Evolutionary conservation across 2,113 vertebrate species (phyloP).

Genomic region (Argyrosomus japonicus): DNA sequence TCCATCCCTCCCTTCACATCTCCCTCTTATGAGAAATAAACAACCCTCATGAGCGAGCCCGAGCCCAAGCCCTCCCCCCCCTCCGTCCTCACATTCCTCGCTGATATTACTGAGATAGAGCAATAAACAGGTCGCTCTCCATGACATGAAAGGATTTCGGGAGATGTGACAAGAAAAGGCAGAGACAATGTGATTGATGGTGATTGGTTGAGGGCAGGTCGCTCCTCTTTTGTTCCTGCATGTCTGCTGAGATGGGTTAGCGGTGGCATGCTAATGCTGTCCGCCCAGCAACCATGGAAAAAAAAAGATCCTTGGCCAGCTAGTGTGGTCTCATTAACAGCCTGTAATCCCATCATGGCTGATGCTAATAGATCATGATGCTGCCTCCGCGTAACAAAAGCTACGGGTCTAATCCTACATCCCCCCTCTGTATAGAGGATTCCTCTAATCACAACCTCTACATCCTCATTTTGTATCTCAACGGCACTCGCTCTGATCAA

Average conservation of each 20-base stretch:
- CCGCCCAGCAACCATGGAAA: constrained; percentile 9
- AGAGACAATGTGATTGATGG: neutral
- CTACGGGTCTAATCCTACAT: constrained; percentile 40
- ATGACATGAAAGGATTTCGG: neutral
- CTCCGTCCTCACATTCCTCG: neutral
- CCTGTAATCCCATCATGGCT: constrained; percentile 60
- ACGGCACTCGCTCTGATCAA: neutral
- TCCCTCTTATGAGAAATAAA: constrained; percentile 42
- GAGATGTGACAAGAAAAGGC: constrained; percentile 16
- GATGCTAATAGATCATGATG: constrained; percentile 63
- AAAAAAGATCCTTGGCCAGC: constrained; percentile 22
- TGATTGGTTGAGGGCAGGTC: neutral
- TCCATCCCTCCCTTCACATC: constrained; percentile 20
- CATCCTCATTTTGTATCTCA: neutral
- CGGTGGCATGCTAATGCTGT: constrained; percentile 22
- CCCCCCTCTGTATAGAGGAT: constrained; percentile 5
- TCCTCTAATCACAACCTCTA: constrained; percentile 9
- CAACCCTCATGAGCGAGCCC: neutral
- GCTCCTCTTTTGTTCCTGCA: constrained; percentile 9
- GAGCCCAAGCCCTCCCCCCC: neutral
- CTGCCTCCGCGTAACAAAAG: constrained; percentile 36
- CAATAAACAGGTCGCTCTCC: neutral
- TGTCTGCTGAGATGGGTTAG: constrained; percentile 21
- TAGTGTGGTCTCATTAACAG: constrained; percentile 57
- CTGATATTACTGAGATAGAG: neutral